Percentiles rank a stretch among this genome's conserved stretches.
These are phyloP conservation scores for Petrocephalus zakoni DNA, from an alignment of 2,113 vertebrate species.

Conservation along the genomic window DNA sequence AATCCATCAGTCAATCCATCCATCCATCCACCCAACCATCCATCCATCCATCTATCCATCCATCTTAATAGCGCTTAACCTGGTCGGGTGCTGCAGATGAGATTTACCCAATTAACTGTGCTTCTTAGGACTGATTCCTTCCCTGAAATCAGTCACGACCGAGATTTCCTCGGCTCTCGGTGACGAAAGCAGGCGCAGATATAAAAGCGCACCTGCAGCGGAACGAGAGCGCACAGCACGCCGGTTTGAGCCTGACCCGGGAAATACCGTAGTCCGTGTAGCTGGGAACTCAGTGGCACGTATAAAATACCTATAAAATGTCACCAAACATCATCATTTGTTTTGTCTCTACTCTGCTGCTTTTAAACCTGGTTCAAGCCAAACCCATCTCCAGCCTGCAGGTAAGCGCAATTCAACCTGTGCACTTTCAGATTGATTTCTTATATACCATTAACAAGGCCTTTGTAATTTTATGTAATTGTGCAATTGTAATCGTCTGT, in stretches of 20 bases:
- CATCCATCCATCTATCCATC: not conserved
- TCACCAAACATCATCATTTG: slow-evolving; percentile 44
- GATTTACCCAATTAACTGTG: slow-evolving; percentile 22
- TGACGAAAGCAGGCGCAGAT: slow-evolving; percentile 49
- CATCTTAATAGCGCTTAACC: not conserved
- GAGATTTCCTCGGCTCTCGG: slow-evolving; percentile 38
- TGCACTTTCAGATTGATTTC: not conserved
- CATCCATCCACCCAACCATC: not conserved
- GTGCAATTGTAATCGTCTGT: not conserved
- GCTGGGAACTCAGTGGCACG: not conserved
- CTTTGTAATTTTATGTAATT: not conserved
- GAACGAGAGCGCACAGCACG: not conserved
- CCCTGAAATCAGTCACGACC: slow-evolving; percentile 42
- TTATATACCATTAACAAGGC: not conserved
- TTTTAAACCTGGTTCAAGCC: slow-evolving; percentile 38
- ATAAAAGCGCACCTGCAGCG: slow-evolving; percentile 57
- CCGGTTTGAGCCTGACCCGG: not conserved
- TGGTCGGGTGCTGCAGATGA: slow-evolving; percentile 20
- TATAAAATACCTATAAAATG: slow-evolving; percentile 62
- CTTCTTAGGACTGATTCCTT: slow-evolving; percentile 5
- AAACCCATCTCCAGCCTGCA: slow-evolving; percentile 53
- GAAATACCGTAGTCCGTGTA: not conserved
- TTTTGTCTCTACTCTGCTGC: slow-evolving; percentile 54
- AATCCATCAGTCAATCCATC: not conserved
- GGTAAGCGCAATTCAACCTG: slow-evolving; percentile 42